Evolutionary conservation across 2,888 invertebrate species (phyloP), one percentile per base, ranked within the genome.

Genomic region (Patella ulyssiponensis): DNA sequence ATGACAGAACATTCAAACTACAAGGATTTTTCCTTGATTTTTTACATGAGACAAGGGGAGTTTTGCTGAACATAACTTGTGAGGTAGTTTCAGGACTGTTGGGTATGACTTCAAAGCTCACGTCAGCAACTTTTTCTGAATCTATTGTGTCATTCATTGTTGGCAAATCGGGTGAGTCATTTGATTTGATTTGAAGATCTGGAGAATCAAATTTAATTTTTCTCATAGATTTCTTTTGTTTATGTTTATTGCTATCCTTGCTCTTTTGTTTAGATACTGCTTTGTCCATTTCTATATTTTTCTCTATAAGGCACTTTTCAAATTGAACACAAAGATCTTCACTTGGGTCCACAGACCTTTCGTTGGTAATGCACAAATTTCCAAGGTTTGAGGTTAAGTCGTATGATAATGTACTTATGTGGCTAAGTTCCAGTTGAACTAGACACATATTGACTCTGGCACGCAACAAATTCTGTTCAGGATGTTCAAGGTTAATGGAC

Each of bases 201-300:
- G 64, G 64, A 9, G 64, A 64, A 64, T 64, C 64, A 64, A 64
- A 64, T 64, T 64, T 20, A 23, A 64, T 64, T 64, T 64, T 64
- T 12, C 64, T 20, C 23, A 64, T 23, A 23, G 64, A 23, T 23
- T 64, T 20, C 23, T 64, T 64, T 44, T 44, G 44, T 44, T 44
- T 44, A 9, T 44, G 44, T 64, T 23, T 64, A 11, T n/a, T 20
- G n/a, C 20, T 11, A 64, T n/a, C 20, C 5, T 64, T 64, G 9
- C 7, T 11, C 11, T 64, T 23, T 20, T 11, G n/a, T 20, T 17
- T 64, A 11, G 64, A 64, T 20, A 23, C 23, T 20, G 11, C 12
- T 23, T 20, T 64, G 23, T 64, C 64, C 0, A 23, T 23, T 23
- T 64, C 1, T 23, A 11, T 12, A 64, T 23, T 14, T 11, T 23